Base-by-base conservation (phyloP, 2,113 vertebrate species). In the Chionomys nivalis region DNA sequence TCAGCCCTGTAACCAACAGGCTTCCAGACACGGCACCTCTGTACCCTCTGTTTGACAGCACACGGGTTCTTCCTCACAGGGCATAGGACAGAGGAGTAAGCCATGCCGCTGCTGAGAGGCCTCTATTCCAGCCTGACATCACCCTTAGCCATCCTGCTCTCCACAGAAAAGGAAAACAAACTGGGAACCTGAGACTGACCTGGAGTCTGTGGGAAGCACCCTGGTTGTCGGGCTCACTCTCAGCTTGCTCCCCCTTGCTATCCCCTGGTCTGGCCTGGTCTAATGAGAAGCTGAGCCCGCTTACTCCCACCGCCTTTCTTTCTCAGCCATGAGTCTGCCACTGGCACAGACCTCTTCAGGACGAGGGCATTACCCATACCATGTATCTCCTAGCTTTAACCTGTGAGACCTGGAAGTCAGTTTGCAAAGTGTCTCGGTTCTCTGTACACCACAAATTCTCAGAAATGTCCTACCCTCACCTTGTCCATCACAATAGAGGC, bases 161-260 rank as follows among this genome's bases (percentile, higher is more conserved):
- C 55, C 26, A 79, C 78, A 44, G 14, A 31, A 49, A 72, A 85
- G 63, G 52, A n/a, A 52, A 88, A n/a, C 10, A 65, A 58, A 91
- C 78, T 87, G 87, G 94, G 79, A 75, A 55, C n/a, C 97, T 94
- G 95, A 89, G 93, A 96, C 91, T 61, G 42, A 24, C 91, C 61
- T 33, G 90, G 90, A 89, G 89, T 94, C 88, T 49, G 78, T 63
- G 0, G 0, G 66, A 75, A 78, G 91, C 66, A 42, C 39, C n/a
- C 4, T 66, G 52, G 77, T 14, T 13, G 28, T 16, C n/a, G 1
- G 33, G 52, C 21, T 44, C 89, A 1, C n/a, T 39, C 13, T 8
- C 14, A 26, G 52, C 21, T 21, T 3, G 5, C 19, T 19, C 26
- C 39, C 73, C 63, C 12, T 1, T 9, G 14, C 12, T 28, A 9